phyloP scores from a whole-genome alignment of 2,113 vertebrate genomes.

The Lathamus discolor region DNA sequence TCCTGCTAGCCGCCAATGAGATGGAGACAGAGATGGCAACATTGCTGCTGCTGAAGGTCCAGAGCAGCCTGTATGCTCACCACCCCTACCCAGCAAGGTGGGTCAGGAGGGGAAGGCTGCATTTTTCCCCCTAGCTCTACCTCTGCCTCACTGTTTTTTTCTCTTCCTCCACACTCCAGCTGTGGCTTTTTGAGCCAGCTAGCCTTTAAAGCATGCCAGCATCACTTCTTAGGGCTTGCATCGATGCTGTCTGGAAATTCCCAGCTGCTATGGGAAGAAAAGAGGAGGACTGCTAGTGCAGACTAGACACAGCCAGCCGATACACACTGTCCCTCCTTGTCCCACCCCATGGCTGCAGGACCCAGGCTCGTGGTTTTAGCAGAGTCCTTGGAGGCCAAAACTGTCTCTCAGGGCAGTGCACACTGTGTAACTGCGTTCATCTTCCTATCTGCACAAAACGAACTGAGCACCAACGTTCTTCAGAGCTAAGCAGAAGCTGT shows the following conservation, averaged over 20 bases:
- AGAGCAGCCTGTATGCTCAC: neutral
- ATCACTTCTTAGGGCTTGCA: neutral
- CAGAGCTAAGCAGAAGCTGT: neutral
- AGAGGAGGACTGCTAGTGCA: neutral
- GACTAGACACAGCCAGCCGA: fast-evolving
- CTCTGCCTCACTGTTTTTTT: neutral
- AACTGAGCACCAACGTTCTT: fast-evolving
- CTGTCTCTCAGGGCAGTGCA: neutral
- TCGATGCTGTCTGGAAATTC: neutral
- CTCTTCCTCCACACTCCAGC: neutral
- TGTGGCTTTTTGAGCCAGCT: neutral
- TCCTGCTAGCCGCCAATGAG: slow-evolving; percentile 25
- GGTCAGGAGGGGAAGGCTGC: neutral
- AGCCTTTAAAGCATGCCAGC: neutral
- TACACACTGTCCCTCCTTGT: fast-evolving
- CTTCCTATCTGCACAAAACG: neutral
- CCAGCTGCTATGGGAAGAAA: neutral
- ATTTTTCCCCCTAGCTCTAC: neutral
- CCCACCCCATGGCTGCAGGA: fast-evolving
- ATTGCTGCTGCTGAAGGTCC: slow-evolving; percentile 58
- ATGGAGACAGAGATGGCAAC: slow-evolving; percentile 44
- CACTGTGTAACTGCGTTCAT: neutral
- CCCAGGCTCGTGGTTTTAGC: neutral
- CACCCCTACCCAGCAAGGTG: slow-evolving; percentile 55
- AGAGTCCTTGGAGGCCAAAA: neutral